Evolutionary conservation across 2,888 invertebrate genomes (phyloP), one percentile per base, ranked within the genome.

Genomic region (Conchocele bisecta): DNA sequence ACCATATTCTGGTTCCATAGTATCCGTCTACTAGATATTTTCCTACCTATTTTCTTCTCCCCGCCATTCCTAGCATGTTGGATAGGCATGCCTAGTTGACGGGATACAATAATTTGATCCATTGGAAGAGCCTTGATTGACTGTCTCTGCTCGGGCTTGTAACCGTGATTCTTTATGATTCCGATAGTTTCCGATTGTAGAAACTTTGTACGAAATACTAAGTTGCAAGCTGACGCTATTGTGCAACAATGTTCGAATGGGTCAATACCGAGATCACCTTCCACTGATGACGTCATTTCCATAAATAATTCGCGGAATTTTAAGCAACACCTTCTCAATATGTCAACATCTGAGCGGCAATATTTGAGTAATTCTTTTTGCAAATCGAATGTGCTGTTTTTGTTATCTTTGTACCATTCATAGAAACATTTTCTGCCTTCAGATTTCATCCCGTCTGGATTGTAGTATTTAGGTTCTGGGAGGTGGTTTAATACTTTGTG

Each of bases 401-500:
- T 37, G 24, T 75, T 59, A 28, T 53, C 6, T 6, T 48, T 17
- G 33, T 70, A 70, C 70, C 70, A 70, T 3, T 56, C 17, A 31
- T 63, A 29, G 31, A 70, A 75, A 13, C 48, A 28, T 20, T 24
- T 20, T 33, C 75, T 41, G 20, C 20, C n/a, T 3, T 67, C 60
- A 5, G 63, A 56, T 59, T 71, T 71, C 71, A 75, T 71, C 13
- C 57, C 35, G 53, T 75, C 64, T 15, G 75, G 64, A 26, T 64
- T 57, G 46, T 65, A 75, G 42, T 60, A 71, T 22, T 51, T 59
- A 24, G 48, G 54, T 22, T 75, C 70, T 17, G 70, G 70, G 7
- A 68, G 41, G 28, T 71, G 54, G 24, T 15, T 4, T 15, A 64
- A 29, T 4, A 41, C 22, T 4, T 22, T 41, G 11, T 63, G 35